phyloP scores from a whole-genome alignment of 2,113 vertebrate species.

The Scalopus aquaticus region DNA sequence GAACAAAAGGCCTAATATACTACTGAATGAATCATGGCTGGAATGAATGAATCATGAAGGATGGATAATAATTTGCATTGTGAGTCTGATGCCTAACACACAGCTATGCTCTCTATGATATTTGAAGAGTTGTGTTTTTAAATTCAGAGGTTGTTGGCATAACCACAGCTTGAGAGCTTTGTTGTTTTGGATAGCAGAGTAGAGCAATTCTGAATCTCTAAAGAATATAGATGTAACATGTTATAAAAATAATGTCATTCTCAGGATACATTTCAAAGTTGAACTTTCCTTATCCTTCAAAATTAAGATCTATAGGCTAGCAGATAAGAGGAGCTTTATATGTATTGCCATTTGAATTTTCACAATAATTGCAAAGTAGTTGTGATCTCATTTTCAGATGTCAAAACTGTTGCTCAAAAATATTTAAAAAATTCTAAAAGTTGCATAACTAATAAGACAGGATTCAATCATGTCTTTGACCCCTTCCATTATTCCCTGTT shows the following conservation, averaged over 20 bases:
- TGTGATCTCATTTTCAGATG: not conserved
- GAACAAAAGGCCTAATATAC: not conserved
- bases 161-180: not conserved
- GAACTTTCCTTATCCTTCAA: not conserved
- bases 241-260: not conserved
- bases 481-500: not conserved
- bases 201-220: not conserved
- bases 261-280: conserved; percentile 2
- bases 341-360: not conserved
- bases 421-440: not conserved
- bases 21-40: not conserved
- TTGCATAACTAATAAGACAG: not conserved
- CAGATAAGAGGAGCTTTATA: not conserved
- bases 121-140: not conserved
- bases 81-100: not conserved
- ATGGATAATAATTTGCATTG: not conserved
- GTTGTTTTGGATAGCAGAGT: conserved; percentile 9
- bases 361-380: not conserved
- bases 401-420: not conserved
- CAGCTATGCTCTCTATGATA: not conserved
- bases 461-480: not conserved
- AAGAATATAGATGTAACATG: not conserved
- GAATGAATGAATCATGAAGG: not conserved
- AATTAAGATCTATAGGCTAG: not conserved
- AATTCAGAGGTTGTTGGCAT: not conserved